phyloP scores from a whole-genome alignment of 2,113 vertebrate genomes.

The Caranx ignobilis region DNA sequence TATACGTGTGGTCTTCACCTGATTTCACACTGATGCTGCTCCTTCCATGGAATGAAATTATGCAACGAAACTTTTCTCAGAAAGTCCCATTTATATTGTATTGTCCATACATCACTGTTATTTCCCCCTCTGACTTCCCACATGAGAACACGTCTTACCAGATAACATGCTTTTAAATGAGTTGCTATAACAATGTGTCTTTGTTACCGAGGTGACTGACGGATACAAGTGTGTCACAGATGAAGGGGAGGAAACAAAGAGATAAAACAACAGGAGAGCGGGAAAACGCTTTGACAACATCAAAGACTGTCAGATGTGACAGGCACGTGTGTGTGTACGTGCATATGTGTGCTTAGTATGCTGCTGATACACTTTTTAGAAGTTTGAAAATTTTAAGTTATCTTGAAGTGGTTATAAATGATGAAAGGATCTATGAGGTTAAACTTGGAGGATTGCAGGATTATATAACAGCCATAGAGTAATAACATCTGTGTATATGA shows the following conservation, averaged over 20 bases:
- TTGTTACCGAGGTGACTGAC: constrained; percentile 64
- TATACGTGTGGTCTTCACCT: background rate
- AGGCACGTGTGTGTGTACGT: background rate
- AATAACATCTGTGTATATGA: background rate
- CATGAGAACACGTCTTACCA: constrained; percentile 31
- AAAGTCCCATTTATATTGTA: constrained; percentile 17
- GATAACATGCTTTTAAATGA: constrained; percentile 52
- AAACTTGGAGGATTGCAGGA: background rate
- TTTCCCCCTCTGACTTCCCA: constrained; percentile 30
- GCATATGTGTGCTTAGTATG: constrained; percentile 8
- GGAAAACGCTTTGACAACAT: constrained; percentile 53
- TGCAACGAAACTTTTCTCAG: background rate
- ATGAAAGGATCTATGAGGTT: background rate
- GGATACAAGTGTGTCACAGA: constrained; percentile 53
- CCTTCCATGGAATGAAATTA: constrained; percentile 1
- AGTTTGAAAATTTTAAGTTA: background rate
- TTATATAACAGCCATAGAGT: background rate
- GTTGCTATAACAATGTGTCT: constrained; percentile 58
- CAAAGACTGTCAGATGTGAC: constrained; percentile 58
- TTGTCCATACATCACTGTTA: constrained; percentile 30
- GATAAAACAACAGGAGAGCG: constrained; percentile 60
- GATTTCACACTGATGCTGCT: constrained; percentile 1
- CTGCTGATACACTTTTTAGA: constrained; percentile 4
- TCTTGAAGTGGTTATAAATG: constrained; percentile 2
- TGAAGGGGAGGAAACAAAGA: constrained; percentile 41